Conservation (phyloP, 2,888 invertebrate species). For the Norana najaformis region DNA sequence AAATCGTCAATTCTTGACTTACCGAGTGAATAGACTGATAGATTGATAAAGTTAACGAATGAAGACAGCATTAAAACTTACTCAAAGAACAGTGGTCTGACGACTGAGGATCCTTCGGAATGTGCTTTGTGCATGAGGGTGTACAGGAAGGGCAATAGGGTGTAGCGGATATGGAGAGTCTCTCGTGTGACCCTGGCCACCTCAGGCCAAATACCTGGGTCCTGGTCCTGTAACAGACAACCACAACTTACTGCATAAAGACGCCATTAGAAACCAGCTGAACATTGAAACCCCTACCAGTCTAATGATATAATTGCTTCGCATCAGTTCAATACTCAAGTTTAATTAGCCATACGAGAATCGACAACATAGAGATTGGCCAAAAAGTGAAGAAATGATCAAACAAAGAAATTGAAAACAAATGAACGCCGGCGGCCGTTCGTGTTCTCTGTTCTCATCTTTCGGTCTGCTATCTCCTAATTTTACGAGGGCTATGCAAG, state of each 20-base stretch:
- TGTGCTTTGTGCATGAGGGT: constrained; percentile 64
- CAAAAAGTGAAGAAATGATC: too few relatives aligned
- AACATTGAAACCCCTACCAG: background rate
- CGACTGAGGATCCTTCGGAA: constrained; percentile 74
- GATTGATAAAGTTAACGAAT: background rate
- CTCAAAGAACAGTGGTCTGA: constrained; percentile 80
- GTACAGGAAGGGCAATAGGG: constrained; percentile 57
- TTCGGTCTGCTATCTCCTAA: too few relatives aligned
- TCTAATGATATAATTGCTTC: background rate
- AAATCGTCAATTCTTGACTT: background rate
- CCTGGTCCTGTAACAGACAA: constrained; percentile 49
- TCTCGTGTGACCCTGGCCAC: constrained; percentile 43
- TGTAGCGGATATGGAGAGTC: constrained; percentile 54
- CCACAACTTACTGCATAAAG: background rate
- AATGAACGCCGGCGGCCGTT: too few relatives aligned
- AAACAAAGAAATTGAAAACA: too few relatives aligned
- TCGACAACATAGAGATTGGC: too few relatives aligned
- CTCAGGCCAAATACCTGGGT: constrained; percentile 52
- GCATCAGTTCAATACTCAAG: too few relatives aligned
- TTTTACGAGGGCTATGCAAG: too few relatives aligned
- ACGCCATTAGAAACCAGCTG: background rate
- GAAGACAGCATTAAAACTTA: constrained; percentile 57
- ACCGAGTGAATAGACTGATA: background rate
- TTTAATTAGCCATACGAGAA: too few relatives aligned
- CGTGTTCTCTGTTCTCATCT: too few relatives aligned